Conservation (phyloP, 2,797 vertebrate genomes). For the Valencia hispanica region DNA sequence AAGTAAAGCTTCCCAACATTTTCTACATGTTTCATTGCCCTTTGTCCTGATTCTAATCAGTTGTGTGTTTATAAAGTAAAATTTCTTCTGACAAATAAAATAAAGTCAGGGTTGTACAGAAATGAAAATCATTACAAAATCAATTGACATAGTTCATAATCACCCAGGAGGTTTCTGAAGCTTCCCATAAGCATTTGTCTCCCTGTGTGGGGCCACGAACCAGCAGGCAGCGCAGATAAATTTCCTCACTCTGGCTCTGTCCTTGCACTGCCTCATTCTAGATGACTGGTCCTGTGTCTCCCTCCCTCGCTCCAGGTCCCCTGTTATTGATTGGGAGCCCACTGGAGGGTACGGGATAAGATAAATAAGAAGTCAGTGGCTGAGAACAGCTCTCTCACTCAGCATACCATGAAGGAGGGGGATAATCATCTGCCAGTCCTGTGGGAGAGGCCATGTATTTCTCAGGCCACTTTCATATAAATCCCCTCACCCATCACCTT, state of each 20-base stretch:
- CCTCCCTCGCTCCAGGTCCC: slow-evolving; percentile 63
- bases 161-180: slow-evolving; percentile 55
- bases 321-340: slow-evolving; percentile 76
- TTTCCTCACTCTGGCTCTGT: slow-evolving; percentile 57
- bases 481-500: slow-evolving; percentile 22
- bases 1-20: slow-evolving; percentile 39
- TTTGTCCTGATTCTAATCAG: slow-evolving; percentile 44
- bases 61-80: slow-evolving; percentile 50
- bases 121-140: slow-evolving; percentile 70
- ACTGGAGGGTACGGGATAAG: slow-evolving; percentile 69
- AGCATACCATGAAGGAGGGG: slow-evolving; percentile 61
- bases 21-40: slow-evolving; percentile 34
- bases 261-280: slow-evolving; percentile 54
- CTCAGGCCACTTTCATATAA: slow-evolving; percentile 40
- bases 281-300: slow-evolving; percentile 70
- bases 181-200: slow-evolving; percentile 68
- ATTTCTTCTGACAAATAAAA: slow-evolving; percentile 50
- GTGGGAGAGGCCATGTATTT: slow-evolving; percentile 48
- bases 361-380: slow-evolving; percentile 78
- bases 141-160: slow-evolving; percentile 63
- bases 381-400: slow-evolving; percentile 72
- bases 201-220: slow-evolving; percentile 66
- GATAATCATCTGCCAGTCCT: slow-evolving; percentile 64
- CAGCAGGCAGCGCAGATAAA: slow-evolving; percentile 71
- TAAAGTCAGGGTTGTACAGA: slow-evolving; percentile 44